These are phyloP conservation scores for Ophion slaviceki DNA, from an alignment of 2,888 invertebrate species.

Conservation along the genomic window DNA sequence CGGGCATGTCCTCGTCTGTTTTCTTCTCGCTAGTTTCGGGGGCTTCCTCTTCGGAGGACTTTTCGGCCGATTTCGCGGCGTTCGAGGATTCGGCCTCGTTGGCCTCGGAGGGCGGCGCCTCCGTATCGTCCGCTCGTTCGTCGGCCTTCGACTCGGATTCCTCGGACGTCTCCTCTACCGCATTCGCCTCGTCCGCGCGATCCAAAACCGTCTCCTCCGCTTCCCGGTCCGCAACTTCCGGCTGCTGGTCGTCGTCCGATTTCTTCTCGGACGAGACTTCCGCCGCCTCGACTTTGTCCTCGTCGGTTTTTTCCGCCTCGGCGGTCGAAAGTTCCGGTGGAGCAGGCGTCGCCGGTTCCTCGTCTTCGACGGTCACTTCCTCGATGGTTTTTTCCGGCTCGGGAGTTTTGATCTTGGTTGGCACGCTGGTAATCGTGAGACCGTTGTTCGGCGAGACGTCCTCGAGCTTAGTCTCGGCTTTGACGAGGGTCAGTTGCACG, in stretches of 20 bases:
- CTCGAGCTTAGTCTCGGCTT: slow-evolving; percentile 82
- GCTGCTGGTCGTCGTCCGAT: slow-evolving; percentile 66
- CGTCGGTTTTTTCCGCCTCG: slow-evolving; percentile 62
- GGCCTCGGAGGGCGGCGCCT: slow-evolving; percentile 13
- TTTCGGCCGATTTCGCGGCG: slow-evolving; percentile 57
- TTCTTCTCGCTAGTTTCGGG: slow-evolving; percentile 44
- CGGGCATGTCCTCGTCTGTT: slow-evolving; percentile 44
- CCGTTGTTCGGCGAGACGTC: slow-evolving; percentile 77
- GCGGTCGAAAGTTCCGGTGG: slow-evolving; percentile 41
- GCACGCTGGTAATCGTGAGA: slow-evolving; percentile 80
- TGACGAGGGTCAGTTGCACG: slow-evolving; percentile 84
- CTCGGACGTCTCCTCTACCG: slow-evolving; percentile 52
- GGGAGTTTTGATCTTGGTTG: slow-evolving; percentile 69
- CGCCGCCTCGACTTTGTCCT: slow-evolving; percentile 70
- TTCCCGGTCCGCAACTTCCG: slow-evolving; percentile 66
- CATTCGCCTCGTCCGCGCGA: slow-evolving; percentile 61
- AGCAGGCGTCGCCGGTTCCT: slow-evolving; percentile 45
- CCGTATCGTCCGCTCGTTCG: not conserved
- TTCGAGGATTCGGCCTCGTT: slow-evolving; percentile 29
- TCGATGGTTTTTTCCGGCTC: slow-evolving; percentile 75
- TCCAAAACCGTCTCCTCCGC: slow-evolving; percentile 60
- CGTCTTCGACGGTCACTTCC: slow-evolving; percentile 55
- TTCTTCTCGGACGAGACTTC: slow-evolving; percentile 67
- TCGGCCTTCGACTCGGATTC: slow-evolving; percentile 40
- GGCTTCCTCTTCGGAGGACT: slow-evolving; percentile 68